phyloP scores from a whole-genome alignment of 2,888 invertebrate species.

The Cephus pygmeus region DNA sequence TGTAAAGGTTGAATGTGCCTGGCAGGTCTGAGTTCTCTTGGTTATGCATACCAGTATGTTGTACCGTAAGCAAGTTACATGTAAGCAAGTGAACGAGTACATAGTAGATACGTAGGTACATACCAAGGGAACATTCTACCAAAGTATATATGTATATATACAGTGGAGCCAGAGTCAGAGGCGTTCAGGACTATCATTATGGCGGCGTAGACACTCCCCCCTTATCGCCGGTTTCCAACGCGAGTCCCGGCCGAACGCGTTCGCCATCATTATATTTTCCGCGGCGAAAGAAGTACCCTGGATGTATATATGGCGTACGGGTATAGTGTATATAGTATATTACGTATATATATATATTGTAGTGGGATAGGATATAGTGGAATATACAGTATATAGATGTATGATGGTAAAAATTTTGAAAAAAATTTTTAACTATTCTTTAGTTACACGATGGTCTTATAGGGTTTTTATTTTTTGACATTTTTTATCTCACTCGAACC shows the following conservation, averaged over 20 bases:
- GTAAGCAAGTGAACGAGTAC: constrained; percentile 10
- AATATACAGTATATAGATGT: neutral
- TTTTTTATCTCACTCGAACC: neutral
- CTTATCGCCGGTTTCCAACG: constrained; percentile 63
- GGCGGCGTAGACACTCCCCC: constrained; percentile 66
- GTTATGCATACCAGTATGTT: neutral
- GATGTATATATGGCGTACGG: neutral
- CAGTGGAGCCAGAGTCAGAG: constrained; percentile 50
- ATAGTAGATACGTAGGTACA: constrained; percentile 19
- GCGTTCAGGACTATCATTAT: constrained; percentile 62
- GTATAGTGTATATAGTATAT: neutral
- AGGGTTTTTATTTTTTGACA: neutral
- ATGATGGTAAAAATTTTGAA: neutral
- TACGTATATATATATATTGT: neutral
- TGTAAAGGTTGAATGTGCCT: neutral
- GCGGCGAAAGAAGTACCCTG: constrained; percentile 38
- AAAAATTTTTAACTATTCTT: neutral
- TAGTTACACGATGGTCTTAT: neutral
- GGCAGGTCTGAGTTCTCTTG: neutral
- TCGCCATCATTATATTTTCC: constrained; percentile 64
- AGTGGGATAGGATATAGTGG: neutral
- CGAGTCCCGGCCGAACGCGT: constrained; percentile 37
- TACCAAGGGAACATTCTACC: neutral
- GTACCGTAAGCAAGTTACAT: neutral
- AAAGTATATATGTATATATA: constrained; percentile 27